These are phyloP conservation scores for Pentamera pediparva DNA, from an alignment of 53 echinoderm and acorn worm genomes.

Conservation along the genomic window DNA sequence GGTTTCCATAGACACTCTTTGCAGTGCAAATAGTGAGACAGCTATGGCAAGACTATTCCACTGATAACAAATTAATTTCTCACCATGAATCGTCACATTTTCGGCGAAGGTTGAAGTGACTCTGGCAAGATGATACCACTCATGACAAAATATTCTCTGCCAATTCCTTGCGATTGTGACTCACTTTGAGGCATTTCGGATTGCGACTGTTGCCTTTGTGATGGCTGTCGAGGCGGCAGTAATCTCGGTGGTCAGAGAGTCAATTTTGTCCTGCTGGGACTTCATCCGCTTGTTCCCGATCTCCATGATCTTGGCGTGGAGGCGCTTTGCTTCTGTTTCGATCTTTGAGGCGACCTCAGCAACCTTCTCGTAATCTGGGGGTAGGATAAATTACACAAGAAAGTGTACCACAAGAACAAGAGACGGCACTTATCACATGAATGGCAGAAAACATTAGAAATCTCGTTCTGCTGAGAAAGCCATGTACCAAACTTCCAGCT, in stretches of 20 bases:
- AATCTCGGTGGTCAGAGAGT: slow-evolving; percentile 64
- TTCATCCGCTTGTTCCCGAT: slow-evolving; percentile 87
- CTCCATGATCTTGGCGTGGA: slow-evolving; percentile 95
- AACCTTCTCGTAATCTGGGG: slow-evolving; percentile 73
- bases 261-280: slow-evolving; percentile 75
- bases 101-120: too few relatives aligned
- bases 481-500: too few relatives aligned
- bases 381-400: neutral
- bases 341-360: slow-evolving; percentile 64
- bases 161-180: neutral
- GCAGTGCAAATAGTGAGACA: too few relatives aligned
- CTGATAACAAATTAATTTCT: too few relatives aligned
- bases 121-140: too few relatives aligned
- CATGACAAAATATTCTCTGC: neutral
- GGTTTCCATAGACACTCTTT: too few relatives aligned
- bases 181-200: slow-evolving; percentile 84
- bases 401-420: neutral
- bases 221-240: slow-evolving; percentile 59
- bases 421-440: too few relatives aligned
- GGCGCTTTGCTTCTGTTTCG: slow-evolving; percentile 72
- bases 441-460: too few relatives aligned
- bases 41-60: too few relatives aligned
- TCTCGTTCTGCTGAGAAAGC: too few relatives aligned
- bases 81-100: too few relatives aligned
- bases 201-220: slow-evolving; percentile 91